Conservation (phyloP, 2,797 vertebrate species). For the Thamnophis elegans region DNA sequence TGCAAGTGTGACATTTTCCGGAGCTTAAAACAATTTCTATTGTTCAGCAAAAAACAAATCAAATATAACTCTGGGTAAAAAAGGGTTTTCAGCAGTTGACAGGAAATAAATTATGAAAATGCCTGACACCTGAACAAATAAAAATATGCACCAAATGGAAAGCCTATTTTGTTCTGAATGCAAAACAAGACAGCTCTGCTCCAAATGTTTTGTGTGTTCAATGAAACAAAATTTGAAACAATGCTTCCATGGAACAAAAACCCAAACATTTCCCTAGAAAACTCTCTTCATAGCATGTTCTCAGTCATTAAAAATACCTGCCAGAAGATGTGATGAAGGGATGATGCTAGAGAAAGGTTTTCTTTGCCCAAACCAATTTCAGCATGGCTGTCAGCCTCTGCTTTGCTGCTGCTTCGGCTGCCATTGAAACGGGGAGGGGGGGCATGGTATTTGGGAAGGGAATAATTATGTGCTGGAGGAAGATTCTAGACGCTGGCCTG, state of each 20-base stretch:
- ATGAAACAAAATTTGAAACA: background rate
- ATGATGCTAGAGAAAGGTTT: background rate
- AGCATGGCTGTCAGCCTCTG: no score
- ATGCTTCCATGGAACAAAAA: background rate
- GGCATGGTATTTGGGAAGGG: no score
- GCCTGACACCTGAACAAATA: background rate
- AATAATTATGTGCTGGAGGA: no score
- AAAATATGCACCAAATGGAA: background rate
- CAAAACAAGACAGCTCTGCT: background rate
- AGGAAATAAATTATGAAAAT: background rate
- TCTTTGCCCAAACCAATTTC: background rate
- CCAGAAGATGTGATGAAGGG: background rate
- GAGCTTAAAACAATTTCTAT: background rate
- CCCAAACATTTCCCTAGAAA: background rate
- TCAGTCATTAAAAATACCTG: background rate
- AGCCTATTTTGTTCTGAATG: background rate
- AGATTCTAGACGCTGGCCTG: no score
- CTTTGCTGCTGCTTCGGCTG: no score
- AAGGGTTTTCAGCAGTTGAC: background rate
- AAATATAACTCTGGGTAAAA: background rate
- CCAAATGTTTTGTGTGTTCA: background rate
- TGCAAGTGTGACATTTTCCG: background rate
- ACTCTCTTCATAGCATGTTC: background rate
- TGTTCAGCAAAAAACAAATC: background rate
- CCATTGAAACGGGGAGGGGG: no score